Conservation (phyloP, 2,888 invertebrate species). For the Plemyria rubiginata region DNA sequence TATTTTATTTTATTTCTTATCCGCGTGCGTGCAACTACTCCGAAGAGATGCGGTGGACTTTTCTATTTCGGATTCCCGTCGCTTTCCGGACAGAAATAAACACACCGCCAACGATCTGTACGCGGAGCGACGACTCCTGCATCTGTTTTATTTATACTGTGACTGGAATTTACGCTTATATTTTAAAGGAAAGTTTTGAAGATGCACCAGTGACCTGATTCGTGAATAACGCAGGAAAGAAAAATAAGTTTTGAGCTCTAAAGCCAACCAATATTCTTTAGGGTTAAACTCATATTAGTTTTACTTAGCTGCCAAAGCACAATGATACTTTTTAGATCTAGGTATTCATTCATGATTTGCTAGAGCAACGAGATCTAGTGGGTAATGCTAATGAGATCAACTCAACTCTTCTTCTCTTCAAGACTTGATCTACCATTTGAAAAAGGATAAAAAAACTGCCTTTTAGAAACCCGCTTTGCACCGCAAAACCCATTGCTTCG, state of each 20-base stretch:
- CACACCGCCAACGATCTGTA: constrained; percentile 65
- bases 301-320: background rate
- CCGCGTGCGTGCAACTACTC: constrained; percentile 68
- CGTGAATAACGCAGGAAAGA: constrained; percentile 17
- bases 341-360: background rate
- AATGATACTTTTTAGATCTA: background rate
- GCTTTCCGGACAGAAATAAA: constrained; percentile 76
- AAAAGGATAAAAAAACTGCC: too few relatives aligned
- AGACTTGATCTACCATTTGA: too few relatives aligned
- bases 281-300: background rate
- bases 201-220: constrained; percentile 31
- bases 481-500: too few relatives aligned
- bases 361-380: too few relatives aligned
- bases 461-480: too few relatives aligned
- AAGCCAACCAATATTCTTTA: background rate
- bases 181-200: constrained; percentile 27
- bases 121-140: constrained; percentile 56
- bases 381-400: too few relatives aligned
- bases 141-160: constrained; percentile 55
- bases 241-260: constrained; percentile 11
- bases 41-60: constrained; percentile 73
- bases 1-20: constrained; percentile 43
- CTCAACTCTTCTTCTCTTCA: too few relatives aligned
- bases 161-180: constrained; percentile 34
- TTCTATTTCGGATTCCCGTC: constrained; percentile 78